Evolutionary conservation across 1,140 invertebrate genomes (phyloP).

Genomic region (Asbolus verrucosus): DNA sequence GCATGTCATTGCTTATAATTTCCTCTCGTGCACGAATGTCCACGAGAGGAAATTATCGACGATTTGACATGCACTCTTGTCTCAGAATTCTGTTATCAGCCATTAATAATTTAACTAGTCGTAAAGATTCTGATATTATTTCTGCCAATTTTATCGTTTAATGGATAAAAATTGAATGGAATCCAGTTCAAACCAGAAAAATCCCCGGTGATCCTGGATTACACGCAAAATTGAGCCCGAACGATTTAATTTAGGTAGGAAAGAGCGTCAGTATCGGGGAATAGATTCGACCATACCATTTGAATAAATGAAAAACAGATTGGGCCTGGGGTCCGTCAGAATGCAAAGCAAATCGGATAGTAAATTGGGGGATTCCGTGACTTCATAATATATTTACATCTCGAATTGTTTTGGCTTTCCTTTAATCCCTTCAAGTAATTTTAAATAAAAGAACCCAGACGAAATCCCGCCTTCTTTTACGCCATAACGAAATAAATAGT

Average conservation of each 20-base stretch:
- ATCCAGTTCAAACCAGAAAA: neutral
- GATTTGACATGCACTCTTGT: no score
- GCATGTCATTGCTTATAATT: no score
- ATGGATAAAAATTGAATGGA: no score
- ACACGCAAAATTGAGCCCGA: constrained; percentile 9
- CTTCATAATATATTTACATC: constrained; percentile 31
- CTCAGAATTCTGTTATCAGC: no score
- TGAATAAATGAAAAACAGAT: constrained; percentile 39
- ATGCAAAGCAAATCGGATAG: constrained; percentile 34
- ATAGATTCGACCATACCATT: constrained; percentile 22
- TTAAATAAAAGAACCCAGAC: neutral
- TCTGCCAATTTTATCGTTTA: no score
- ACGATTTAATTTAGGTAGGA: constrained; percentile 24
- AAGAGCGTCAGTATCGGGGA: constrained; percentile 13
- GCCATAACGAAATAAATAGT: constrained; percentile 32
- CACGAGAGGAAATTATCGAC: no score
- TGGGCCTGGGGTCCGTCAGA: neutral
- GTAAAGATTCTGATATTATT: no score
- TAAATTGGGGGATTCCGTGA: constrained; percentile 25
- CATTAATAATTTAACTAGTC: no score
- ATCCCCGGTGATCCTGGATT: constrained; percentile 4
- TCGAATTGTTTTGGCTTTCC: constrained; percentile 12
- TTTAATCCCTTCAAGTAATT: constrained; percentile 8
- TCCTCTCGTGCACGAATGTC: no score
- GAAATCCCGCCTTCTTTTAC: neutral